Conservation (phyloP, 2,888 invertebrate genomes). For the Rhodophaea formosa region DNA sequence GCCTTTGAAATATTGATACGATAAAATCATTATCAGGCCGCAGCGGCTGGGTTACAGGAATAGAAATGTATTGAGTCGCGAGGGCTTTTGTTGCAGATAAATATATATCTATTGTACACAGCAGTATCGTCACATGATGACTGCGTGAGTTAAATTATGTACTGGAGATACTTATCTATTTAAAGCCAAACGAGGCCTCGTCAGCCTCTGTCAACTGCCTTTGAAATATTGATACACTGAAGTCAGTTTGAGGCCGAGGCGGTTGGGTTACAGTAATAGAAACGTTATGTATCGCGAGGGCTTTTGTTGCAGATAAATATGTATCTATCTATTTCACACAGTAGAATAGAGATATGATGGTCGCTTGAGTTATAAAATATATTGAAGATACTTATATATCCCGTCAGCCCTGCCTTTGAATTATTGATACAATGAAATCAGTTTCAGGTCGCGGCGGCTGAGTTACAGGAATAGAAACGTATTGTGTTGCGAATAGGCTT, state of each 20-base stretch:
- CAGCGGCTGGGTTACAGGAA: neutral
- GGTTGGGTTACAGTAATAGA: neutral
- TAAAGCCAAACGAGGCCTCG: conserved; percentile 1
- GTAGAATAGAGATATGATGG: no score
- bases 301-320: no score
- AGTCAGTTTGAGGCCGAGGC: neutral
- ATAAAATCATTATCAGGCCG: neutral
- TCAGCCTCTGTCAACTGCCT: conserved; percentile 8
- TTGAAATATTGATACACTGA: conserved; percentile 14
- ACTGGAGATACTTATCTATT: conserved; percentile 9
- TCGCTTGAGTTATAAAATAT: no score
- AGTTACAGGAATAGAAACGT: no score
- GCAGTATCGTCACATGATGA: neutral
- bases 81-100: neutral
- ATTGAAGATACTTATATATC: no score
- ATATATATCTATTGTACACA: no score
- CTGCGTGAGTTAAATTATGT: neutral
- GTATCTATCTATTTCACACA: no score
- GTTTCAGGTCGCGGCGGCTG: no score
- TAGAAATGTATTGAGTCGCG: neutral
- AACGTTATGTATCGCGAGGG: neutral
- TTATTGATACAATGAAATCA: no score
- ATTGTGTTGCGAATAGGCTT: no score
- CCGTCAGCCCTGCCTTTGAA: no score
- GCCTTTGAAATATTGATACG: conserved; percentile 14